Evolutionary conservation across 1,140 invertebrate genomes (phyloP), one percentile per base, ranked within the genome.

Genomic region (Drosophila sechellia): DNA sequence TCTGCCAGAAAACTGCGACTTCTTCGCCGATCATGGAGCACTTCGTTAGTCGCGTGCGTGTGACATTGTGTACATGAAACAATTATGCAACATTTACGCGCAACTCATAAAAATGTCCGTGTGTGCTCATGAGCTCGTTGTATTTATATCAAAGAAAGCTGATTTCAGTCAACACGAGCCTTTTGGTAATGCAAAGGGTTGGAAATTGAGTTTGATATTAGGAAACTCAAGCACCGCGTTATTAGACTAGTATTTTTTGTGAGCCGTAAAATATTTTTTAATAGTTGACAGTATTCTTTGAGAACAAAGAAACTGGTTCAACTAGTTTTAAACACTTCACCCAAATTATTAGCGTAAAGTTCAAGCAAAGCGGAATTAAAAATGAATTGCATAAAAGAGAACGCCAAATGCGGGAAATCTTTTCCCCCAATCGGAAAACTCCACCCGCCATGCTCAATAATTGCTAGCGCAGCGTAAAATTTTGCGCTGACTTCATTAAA

Each of bases 401-500:
- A 71, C 43, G 45, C 56, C 54, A 75, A 70, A 75, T 64, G 54
- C 40, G 13, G 55, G 54, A 48, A 59, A 54, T 37, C 15, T 39
- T 8, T 20, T 11, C 13, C 66, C 12, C 12, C 35, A 40, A 54
- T 64, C 49, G 25, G 22, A 4, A 31, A 50, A 31, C 58, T 60
- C 22, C 31, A 57, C 13, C 13, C 25, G 5, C 61, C 22, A 8
- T 15, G 15, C 15, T 35, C 45, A 46, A 52, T 79, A 76, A 35
- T 52, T 66, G 83, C 75, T 12, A 50, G 74, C 50, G 58, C 71
- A 89, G 83, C 83, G 58, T 45, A 83, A 81, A 83, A 76, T 68
- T 83, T 86, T 68, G 27, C 84, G 83, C 83, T 87, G 83, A 86
- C 83, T 87, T 70, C 71, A 86, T 86, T 86, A 86, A 83, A 83